These are phyloP conservation scores for Petrophora chlorosata DNA, from an alignment of 2,888 invertebrate species.

Conservation along the genomic window DNA sequence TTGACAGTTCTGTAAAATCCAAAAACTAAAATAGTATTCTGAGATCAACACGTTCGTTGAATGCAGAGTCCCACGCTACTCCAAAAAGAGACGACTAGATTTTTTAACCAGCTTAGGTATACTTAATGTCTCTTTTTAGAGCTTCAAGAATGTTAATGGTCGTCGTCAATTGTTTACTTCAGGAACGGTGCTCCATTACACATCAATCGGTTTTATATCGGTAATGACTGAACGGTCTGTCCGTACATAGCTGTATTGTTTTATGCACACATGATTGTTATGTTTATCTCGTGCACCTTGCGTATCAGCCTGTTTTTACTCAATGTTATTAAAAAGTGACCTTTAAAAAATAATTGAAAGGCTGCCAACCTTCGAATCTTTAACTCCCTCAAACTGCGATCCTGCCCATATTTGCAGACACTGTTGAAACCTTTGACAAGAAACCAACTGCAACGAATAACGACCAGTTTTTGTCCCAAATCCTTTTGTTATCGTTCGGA, in stretches of 20 bases:
- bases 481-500: slow-evolving; percentile 10
- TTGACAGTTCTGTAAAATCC: too few relatives aligned
- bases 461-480: slow-evolving; percentile 10
- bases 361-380: slow-evolving; percentile 13
- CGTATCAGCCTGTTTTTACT: background rate
- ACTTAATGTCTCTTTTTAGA: background rate
- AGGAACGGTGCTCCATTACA: background rate
- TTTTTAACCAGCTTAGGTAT: background rate
- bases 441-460: background rate
- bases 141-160: slow-evolving; percentile 1
- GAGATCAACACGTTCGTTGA: too few relatives aligned
- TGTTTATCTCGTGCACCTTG: background rate
- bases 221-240: too few relatives aligned
- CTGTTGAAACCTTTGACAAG: slow-evolving; percentile 12
- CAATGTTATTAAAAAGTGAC: background rate
- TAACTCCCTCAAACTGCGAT: slow-evolving; percentile 11
- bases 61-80: slow-evolving; percentile 11
- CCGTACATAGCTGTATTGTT: too few relatives aligned
- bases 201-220: background rate
- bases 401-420: slow-evolving; percentile 19
- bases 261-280: too few relatives aligned
- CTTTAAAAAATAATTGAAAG: slow-evolving; percentile 15
- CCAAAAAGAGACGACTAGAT: background rate
- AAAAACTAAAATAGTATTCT: too few relatives aligned
- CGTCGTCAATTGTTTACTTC: background rate